A percentile compares a stretch with the other conserved stretches of the same genome.
These are phyloP conservation scores for Trichogramma evanescens DNA, from an alignment of 2,888 invertebrate species.

Conservation along the genomic window DNA sequence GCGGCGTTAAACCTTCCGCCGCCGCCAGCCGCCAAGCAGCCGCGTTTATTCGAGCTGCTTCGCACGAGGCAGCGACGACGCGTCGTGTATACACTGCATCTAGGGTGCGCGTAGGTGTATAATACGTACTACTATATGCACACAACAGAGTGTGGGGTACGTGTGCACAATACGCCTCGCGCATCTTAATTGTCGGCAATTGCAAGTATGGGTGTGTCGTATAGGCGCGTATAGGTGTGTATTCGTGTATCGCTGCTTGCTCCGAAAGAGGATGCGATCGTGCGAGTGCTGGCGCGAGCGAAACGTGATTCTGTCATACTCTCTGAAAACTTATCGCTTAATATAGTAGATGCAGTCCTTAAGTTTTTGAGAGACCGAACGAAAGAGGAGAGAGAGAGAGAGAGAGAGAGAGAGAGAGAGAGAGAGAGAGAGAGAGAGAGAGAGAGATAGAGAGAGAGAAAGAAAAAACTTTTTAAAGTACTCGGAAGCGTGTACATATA, in stretches of 20 bases:
- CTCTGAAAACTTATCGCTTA: constrained; percentile 1
- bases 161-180: constrained; percentile 7
- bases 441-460: too few relatives aligned
- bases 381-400: too few relatives aligned
- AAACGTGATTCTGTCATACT: not conserved
- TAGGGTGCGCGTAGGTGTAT: not conserved
- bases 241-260: not conserved
- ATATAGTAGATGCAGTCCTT: too few relatives aligned
- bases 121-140: too few relatives aligned
- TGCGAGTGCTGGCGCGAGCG: constrained; percentile 1
- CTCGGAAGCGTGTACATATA: too few relatives aligned
- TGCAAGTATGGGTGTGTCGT: not conserved
- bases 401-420: too few relatives aligned
- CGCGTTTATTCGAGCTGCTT: not conserved
- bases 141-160: not conserved
- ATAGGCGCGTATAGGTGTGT: not conserved
- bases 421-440: too few relatives aligned
- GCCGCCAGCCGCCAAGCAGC: not conserved
- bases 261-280: too few relatives aligned
- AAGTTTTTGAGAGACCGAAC: too few relatives aligned
- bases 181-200: constrained; percentile 11
- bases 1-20: not conserved
- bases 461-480: too few relatives aligned
- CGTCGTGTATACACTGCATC: not conserved
- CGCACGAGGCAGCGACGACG: not conserved